Evolutionary conservation across 2,888 invertebrate species (phyloP).

Genomic region (Phyllotreta striolata): DNA sequence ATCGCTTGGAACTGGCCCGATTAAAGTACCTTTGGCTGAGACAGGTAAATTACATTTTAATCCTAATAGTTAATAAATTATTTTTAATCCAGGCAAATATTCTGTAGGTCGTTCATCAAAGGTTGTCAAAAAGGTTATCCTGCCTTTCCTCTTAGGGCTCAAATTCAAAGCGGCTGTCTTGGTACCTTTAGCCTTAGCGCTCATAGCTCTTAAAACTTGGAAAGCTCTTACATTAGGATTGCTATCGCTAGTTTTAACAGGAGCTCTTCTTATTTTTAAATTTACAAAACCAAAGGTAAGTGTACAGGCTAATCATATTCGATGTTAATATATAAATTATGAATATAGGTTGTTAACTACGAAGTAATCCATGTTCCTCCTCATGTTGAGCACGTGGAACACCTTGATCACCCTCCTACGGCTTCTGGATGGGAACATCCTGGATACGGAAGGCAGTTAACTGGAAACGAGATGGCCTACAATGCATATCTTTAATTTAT

Average conservation of each 20-base stretch:
- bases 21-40: slow-evolving; percentile 75
- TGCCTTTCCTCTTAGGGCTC: slow-evolving; percentile 85
- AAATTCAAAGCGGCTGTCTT: slow-evolving; percentile 87
- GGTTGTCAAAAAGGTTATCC: slow-evolving; percentile 82
- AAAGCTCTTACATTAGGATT: slow-evolving; percentile 87
- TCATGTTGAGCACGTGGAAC: slow-evolving; percentile 74
- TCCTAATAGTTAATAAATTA: neutral
- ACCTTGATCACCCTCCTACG: slow-evolving; percentile 61
- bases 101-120: slow-evolving; percentile 69
- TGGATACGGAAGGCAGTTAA: slow-evolving; percentile 69
- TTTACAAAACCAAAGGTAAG: slow-evolving; percentile 82
- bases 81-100: slow-evolving; percentile 50
- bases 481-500: slow-evolving; percentile 55
- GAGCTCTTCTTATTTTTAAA: slow-evolving; percentile 86
- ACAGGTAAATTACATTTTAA: slow-evolving; percentile 53
- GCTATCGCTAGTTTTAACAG: slow-evolving; percentile 83
- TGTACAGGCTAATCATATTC: neutral
- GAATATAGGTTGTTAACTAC: slow-evolving; percentile 73
- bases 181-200: slow-evolving; percentile 80
- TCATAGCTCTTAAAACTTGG: slow-evolving; percentile 90
- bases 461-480: slow-evolving; percentile 70
- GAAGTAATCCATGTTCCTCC: slow-evolving; percentile 86
- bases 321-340: neutral
- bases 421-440: slow-evolving; percentile 63
- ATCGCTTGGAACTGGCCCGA: slow-evolving; percentile 72